Evolutionary conservation across 2,113 vertebrate genomes (phyloP), one percentile per base, ranked within the genome.

Genomic region (Lagopus muta): DNA sequence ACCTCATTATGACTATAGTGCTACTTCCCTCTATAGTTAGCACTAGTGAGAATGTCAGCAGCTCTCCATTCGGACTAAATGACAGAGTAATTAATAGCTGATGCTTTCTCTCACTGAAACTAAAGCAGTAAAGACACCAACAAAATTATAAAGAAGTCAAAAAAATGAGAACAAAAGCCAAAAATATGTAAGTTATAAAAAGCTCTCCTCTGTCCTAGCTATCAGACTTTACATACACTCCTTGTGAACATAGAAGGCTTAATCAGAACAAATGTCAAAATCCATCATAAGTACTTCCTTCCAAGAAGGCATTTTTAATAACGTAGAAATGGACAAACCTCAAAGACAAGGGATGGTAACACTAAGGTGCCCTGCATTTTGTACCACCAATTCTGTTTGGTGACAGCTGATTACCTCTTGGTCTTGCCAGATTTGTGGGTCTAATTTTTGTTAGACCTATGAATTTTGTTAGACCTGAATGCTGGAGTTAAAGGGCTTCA

Each of bases 361-460:
- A 1, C 28, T 36, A 5, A 4, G 54, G 43, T 4, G 2, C 5
- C 7, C 5, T 21, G 27, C 30, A 61, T 83, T 80, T 52, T 34
- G 36, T 28, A 40, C 38, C 20, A 25, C 18, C 50, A 36, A 0
- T 16, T 36, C 55, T 24, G n/a, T 13, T 61, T 38, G 43, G 32
- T 60, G 14, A 5, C 38, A 65, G 38, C 25, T 22, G 54, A 34
- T 3, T 15, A 86, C 38, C 54, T 25, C 58, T 36, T 3, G 1
- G 8, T 7, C 21, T 1, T 4, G 10, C 9, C 67, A 42, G 54
- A 32, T n/a, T 32, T 43, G 2, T 0, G 36, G 7, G 45, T 50
- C 14, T 20, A 48, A 17, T 12, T 57, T 32, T 36, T 27, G 47
- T 34, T 45, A n/a, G 21, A 88, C n/a, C 58, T 30, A 7, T 0